Evolutionary conservation across 2,113 vertebrate species (phyloP).

Genomic region (Puffinus mauretanicus): DNA sequence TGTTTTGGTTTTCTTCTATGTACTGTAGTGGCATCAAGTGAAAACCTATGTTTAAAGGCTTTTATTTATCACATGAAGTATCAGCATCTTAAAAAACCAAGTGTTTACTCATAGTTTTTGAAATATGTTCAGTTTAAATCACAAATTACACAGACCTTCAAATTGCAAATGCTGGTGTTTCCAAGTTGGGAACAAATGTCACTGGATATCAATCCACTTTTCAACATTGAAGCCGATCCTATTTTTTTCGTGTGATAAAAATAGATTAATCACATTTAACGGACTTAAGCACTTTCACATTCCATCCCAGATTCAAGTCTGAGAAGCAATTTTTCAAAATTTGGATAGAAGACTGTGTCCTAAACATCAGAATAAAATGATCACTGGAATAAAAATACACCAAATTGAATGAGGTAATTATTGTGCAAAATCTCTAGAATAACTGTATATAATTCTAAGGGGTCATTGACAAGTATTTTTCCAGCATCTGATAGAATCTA

Average conservation of each 20-base stretch:
- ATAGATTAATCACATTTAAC: neutral
- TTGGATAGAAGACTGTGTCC: neutral
- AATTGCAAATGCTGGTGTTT: slow-evolving; percentile 61
- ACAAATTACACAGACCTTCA: slow-evolving; percentile 46
- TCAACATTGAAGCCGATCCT: neutral
- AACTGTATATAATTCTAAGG: slow-evolving; percentile 54
- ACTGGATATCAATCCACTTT: neutral
- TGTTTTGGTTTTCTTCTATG: slow-evolving; percentile 66
- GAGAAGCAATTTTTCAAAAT: slow-evolving; percentile 2
- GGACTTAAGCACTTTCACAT: neutral
- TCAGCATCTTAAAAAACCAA: slow-evolving; percentile 46
- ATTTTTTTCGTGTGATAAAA: neutral
- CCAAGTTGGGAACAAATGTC: slow-evolving; percentile 37
- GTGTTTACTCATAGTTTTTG: slow-evolving; percentile 15
- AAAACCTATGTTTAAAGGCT: slow-evolving; percentile 67
- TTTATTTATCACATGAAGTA: slow-evolving; percentile 54
- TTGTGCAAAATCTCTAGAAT: slow-evolving; percentile 64
- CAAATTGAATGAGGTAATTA: slow-evolving; percentile 69
- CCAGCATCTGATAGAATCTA: slow-evolving; percentile 57
- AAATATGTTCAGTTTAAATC: slow-evolving; percentile 43
- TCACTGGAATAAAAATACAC: slow-evolving; percentile 58
- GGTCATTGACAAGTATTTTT: slow-evolving; percentile 46
- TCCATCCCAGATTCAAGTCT: neutral
- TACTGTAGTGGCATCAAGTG: slow-evolving; percentile 52
- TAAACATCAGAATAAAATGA: slow-evolving; percentile 36